Conservation (phyloP, 1,140 invertebrate genomes). For the Drosophila punjabiensis region DNA sequence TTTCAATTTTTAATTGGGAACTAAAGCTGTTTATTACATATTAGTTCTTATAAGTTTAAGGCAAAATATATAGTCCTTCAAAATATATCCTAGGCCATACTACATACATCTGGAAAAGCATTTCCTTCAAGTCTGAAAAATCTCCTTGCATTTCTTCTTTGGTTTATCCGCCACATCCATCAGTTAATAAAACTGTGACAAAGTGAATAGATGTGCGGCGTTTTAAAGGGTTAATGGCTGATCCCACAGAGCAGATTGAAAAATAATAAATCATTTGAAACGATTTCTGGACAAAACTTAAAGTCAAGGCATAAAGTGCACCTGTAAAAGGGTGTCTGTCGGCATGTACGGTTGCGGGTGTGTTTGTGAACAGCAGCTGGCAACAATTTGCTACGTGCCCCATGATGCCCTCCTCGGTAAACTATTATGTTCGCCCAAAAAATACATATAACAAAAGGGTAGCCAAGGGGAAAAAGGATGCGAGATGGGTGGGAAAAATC, state of each 20-base stretch:
- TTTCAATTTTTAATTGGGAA: not conserved
- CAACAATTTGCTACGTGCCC: constrained; percentile 73
- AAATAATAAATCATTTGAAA: constrained; percentile 77
- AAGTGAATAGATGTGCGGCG: constrained; percentile 34
- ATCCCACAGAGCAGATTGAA: constrained; percentile 64
- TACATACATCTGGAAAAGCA: no score
- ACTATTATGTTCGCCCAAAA: constrained; percentile 65
- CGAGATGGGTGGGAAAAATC: not conserved
- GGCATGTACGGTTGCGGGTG: constrained; percentile 14
- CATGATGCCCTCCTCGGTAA: constrained; percentile 57
- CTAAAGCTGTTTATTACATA: not conserved
- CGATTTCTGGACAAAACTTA: constrained; percentile 60
- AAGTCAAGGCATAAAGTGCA: constrained; percentile 74
- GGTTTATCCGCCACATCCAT: constrained; percentile 64
- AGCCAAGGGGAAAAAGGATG: constrained; percentile 28
- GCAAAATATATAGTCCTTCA: not conserved
- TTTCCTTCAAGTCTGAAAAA: constrained; percentile 5
- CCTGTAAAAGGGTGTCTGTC: constrained; percentile 63
- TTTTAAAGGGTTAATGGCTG: constrained; percentile 6
- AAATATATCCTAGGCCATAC: not conserved
- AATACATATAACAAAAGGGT: constrained; percentile 60
- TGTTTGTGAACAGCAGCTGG: constrained; percentile 35
- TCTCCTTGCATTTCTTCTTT: constrained; percentile 32
- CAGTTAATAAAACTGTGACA: constrained; percentile 80
- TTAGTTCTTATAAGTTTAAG: not conserved